phyloP scores from a whole-genome alignment of 1,140 invertebrate genomes.

The Psix sp. region DNA sequence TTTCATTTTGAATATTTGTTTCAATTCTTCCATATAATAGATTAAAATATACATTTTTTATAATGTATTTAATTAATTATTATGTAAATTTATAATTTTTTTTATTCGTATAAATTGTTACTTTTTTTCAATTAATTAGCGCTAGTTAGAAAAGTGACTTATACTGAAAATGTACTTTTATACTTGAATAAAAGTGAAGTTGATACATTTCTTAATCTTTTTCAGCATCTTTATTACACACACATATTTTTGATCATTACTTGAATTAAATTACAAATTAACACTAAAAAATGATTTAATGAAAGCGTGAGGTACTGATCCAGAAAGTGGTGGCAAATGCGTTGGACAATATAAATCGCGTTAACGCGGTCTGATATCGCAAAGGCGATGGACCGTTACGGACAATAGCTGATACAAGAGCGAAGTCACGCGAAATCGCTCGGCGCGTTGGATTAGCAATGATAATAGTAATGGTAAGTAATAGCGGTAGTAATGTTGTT shows the following conservation, averaged over 20 bases:
- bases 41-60: no score
- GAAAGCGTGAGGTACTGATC: conserved; percentile 8
- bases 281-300: neutral
- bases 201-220: no score
- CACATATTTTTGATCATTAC: no score
- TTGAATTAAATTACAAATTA: neutral
- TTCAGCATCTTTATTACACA: no score
- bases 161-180: no score
- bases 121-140: no score
- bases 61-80: no score
- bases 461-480: conserved; percentile 62
- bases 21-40: conserved; percentile 19
- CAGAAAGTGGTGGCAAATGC: conserved; percentile 18
- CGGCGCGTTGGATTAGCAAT: conserved; percentile 54
- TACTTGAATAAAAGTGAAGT: no score
- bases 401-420: conserved; percentile 53
- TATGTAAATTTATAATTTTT: no score
- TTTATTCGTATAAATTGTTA: no score
- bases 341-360: conserved; percentile 55
- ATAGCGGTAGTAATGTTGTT: conserved; percentile 62
- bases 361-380: conserved; percentile 48
- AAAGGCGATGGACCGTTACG: conserved; percentile 60
- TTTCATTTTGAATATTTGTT: conserved; percentile 23
- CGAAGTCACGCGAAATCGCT: conserved; percentile 54
- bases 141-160: no score